These are phyloP conservation scores for Lamprologus speciosus DNA, from an alignment of 2,113 vertebrate genomes.

Conservation along the genomic window DNA sequence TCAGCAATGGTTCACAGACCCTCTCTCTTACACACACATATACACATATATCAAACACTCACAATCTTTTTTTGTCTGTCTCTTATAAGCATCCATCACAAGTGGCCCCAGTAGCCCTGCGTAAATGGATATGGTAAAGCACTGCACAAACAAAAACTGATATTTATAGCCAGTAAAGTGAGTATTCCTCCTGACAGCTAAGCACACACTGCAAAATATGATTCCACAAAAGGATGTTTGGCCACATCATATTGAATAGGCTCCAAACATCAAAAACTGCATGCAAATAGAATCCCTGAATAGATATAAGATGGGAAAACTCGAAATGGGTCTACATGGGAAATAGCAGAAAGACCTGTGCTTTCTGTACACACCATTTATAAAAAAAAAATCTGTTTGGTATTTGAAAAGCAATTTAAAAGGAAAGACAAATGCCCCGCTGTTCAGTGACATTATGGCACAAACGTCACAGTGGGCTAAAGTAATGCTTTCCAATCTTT, in stretches of 20 bases:
- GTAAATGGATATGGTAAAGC: conserved; percentile 33
- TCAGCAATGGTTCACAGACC: conserved; percentile 19
- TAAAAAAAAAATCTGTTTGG: neutral
- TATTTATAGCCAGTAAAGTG: conserved; percentile 5
- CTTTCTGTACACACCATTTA: neutral
- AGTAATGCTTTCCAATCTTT: neutral
- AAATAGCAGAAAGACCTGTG: neutral
- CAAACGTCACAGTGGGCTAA: neutral
- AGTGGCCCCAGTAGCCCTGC: conserved; percentile 18
- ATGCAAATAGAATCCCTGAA: neutral
- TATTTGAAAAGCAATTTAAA: neutral
- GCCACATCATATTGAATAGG: neutral
- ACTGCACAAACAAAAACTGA: neutral
- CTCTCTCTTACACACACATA: neutral
- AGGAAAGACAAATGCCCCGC: neutral
- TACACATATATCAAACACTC: neutral
- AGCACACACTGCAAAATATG: neutral
- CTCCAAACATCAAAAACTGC: neutral
- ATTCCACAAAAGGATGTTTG: neutral
- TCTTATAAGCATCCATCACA: conserved; percentile 20
- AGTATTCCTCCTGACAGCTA: neutral
- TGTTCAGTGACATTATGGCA: neutral
- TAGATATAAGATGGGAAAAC: neutral
- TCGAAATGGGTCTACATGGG: neutral
- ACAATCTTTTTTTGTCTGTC: neutral